These are phyloP conservation scores for Heterotis niloticus DNA, from an alignment of 2,113 vertebrate genomes.

Conservation along the genomic window DNA sequence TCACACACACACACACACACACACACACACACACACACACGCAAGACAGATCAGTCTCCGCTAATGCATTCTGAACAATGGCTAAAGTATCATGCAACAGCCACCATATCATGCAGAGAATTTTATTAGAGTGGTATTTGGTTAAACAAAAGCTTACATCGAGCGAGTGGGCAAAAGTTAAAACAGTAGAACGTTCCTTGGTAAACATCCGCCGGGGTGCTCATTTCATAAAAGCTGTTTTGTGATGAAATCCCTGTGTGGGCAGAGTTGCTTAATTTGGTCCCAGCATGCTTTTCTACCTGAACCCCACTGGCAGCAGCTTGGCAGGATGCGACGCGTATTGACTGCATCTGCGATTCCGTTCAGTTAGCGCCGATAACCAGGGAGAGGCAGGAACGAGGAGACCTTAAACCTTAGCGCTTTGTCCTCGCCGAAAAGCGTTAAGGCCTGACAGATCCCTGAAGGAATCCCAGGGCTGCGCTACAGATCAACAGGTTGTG, in stretches of 20 bases:
- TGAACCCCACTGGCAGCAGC: slow-evolving; percentile 2
- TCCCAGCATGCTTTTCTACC: neutral
- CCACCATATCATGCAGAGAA: slow-evolving; percentile 5
- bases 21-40: neutral
- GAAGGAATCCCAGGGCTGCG: neutral
- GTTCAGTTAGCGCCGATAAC: slow-evolving; percentile 20
- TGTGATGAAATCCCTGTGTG: neutral
- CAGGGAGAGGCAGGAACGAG: neutral
- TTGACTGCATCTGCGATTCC: neutral
- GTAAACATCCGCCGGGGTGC: neutral
- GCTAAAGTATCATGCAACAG: neutral
- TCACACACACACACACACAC: neutral
- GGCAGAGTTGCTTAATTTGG: slow-evolving; percentile 9
- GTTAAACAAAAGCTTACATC: neutral
- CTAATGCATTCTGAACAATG: neutral
- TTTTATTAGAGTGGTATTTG: slow-evolving; percentile 7
- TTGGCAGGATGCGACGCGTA: neutral
- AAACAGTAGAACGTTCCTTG: neutral
- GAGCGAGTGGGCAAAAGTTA: slow-evolving; percentile 1
- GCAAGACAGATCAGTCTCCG: neutral
- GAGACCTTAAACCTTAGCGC: neutral
- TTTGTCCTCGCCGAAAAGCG: neutral
- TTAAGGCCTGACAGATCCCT: neutral
- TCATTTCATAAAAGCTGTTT: neutral
- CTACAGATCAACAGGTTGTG: neutral